These are phyloP conservation scores for Pollenia angustigena DNA, from an alignment of 2,888 invertebrate species.

Conservation along the genomic window DNA sequence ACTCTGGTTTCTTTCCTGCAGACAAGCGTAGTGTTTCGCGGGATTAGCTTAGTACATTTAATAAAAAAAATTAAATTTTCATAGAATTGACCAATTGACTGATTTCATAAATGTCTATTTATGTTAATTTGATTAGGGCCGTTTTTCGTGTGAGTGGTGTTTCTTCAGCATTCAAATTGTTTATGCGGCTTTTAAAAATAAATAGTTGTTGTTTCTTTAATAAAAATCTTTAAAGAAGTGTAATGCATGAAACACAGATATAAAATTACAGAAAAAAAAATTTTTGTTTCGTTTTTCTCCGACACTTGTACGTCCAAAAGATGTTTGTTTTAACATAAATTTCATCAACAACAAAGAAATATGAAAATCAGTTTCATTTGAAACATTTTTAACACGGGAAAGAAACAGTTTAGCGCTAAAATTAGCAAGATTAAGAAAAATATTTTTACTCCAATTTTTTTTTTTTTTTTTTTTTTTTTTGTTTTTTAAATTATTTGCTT, in stretches of 20 bases:
- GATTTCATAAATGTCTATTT: too few relatives aligned
- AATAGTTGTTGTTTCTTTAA: not conserved
- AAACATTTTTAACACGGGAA: not conserved
- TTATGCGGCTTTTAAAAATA: not conserved
- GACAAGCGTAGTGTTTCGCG: too few relatives aligned
- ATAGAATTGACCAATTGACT: too few relatives aligned
- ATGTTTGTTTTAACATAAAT: slow-evolving; percentile 2
- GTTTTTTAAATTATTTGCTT: slow-evolving; percentile 3
- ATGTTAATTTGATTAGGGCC: too few relatives aligned
- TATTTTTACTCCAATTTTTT: not conserved
- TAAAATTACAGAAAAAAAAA: not conserved
- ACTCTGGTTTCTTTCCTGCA: too few relatives aligned
- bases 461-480: not conserved
- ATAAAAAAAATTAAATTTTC: too few relatives aligned
- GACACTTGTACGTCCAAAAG: not conserved
- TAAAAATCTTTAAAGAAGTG: not conserved
- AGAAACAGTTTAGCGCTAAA: slow-evolving; percentile 13
- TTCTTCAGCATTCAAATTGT: not conserved
- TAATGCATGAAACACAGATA: not conserved
- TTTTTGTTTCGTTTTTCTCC: too few relatives aligned
- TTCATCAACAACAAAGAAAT: not conserved
- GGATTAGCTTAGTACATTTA: too few relatives aligned
- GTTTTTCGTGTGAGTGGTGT: not conserved
- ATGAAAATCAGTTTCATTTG: slow-evolving; percentile 4
- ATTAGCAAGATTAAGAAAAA: not conserved